Conservation (phyloP, 2,797 vertebrate species). For the Siniperca scherzeri region DNA sequence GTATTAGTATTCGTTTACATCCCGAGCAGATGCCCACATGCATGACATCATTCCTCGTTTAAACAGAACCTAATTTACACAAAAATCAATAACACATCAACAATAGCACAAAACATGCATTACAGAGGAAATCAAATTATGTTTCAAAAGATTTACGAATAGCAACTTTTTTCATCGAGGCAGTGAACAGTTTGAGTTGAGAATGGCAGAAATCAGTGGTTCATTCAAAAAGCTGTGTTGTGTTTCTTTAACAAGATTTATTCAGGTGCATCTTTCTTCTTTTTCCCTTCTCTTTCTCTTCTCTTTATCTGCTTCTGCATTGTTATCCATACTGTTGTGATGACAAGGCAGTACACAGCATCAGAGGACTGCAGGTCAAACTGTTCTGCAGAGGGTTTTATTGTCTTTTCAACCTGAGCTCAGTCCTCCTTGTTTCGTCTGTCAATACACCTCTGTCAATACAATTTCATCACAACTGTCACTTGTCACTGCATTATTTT, state of each 20-base stretch:
- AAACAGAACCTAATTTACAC: not conserved
- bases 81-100: not conserved
- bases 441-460: not conserved
- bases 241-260: not conserved
- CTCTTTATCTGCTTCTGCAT: not conserved
- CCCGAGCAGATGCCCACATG: not conserved
- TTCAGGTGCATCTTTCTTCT: not conserved
- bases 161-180: not conserved
- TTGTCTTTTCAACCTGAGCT: not conserved
- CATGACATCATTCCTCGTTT: not conserved
- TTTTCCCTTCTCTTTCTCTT: not conserved
- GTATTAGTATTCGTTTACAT: not conserved
- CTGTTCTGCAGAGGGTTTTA: not conserved
- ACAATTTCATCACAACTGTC: not conserved
- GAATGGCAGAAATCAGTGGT: not conserved
- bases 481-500: not conserved
- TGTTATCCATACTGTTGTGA: not conserved
- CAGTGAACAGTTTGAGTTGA: not conserved
- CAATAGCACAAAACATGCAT: not conserved
- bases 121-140: not conserved
- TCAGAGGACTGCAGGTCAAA: not conserved
- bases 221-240: constrained; percentile 6
- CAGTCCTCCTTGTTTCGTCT: not conserved
- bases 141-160: not conserved
- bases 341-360: too few species aligned